Evolutionary conservation across 2,113 vertebrate species (phyloP).

Genomic region (Eublepharis macularius): DNA sequence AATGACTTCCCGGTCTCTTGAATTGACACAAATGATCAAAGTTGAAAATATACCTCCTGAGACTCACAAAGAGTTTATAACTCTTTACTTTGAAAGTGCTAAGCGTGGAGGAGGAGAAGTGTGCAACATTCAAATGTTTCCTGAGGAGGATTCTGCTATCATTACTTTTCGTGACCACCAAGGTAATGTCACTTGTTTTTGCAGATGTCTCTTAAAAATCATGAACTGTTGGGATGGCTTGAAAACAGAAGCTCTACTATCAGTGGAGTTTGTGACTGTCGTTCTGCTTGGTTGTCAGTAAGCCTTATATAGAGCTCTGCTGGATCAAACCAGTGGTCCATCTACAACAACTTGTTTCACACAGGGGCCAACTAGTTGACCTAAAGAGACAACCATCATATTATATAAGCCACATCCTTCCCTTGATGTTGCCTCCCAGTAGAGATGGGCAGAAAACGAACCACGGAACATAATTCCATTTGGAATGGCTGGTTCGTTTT

Average conservation of each 20-base stretch:
- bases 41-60: slow-evolving; percentile 75
- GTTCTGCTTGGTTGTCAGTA: neutral
- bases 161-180: slow-evolving; percentile 77
- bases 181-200: slow-evolving; percentile 73
- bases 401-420: too few species aligned
- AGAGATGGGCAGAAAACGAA: too few species aligned
- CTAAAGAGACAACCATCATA: too few species aligned
- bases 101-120: slow-evolving; percentile 68
- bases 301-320: neutral
- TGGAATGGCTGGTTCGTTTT: too few species aligned
- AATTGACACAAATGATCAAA: slow-evolving; percentile 72
- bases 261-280: neutral
- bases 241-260: neutral
- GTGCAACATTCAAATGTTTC: slow-evolving; percentile 52
- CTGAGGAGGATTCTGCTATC: slow-evolving; percentile 74
- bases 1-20: slow-evolving; percentile 75
- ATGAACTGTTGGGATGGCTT: neutral
- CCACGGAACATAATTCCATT: too few species aligned
- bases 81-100: slow-evolving; percentile 79
- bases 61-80: slow-evolving; percentile 57
- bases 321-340: too few species aligned
- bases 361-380: too few species aligned
- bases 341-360: too few species aligned
- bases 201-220: neutral
- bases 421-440: too few species aligned